phyloP scores from a whole-genome alignment of 2,888 invertebrate species.

The Orgyia antiqua region DNA sequence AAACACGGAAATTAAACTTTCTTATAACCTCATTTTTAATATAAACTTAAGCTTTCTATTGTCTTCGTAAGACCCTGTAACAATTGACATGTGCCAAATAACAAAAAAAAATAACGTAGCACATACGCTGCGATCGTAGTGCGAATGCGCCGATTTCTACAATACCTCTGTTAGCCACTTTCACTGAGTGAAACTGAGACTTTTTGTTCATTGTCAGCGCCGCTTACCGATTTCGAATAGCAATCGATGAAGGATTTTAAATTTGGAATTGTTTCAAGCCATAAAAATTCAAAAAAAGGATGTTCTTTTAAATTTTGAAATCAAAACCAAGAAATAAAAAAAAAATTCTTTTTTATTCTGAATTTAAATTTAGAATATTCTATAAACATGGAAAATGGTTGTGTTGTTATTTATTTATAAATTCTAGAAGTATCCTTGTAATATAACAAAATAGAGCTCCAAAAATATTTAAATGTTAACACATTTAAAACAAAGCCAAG shows the following conservation, averaged over 20 bases:
- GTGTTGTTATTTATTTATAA: no score
- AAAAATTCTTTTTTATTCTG: not conserved
- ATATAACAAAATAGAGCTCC: no score
- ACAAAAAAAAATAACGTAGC: slow-evolving; percentile 22
- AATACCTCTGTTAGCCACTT: slow-evolving; percentile 60
- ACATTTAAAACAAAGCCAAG: slow-evolving; percentile 1
- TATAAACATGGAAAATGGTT: no score
- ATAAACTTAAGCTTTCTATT: slow-evolving; percentile 5
- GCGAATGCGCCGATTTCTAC: slow-evolving; percentile 53
- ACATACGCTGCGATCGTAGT: slow-evolving; percentile 25
- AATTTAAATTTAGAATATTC: slow-evolving; percentile 3
- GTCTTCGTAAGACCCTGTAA: slow-evolving; percentile 2
- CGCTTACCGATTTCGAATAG: slow-evolving; percentile 47
- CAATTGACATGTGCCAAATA: slow-evolving; percentile 15
- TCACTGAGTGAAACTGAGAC: slow-evolving; percentile 71
- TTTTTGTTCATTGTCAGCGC: slow-evolving; percentile 64
- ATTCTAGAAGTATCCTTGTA: no score
- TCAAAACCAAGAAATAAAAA: not conserved
- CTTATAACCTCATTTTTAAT: slow-evolving; percentile 3
- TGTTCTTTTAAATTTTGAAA: no score
- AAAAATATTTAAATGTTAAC: no score
- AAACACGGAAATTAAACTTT: no score
- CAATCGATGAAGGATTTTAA: slow-evolving; percentile 34
- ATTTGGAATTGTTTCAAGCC: slow-evolving; percentile 10
- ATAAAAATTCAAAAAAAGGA: no score